Evolutionary conservation across 2,888 invertebrate genomes (phyloP), one percentile per base, ranked within the genome.

Genomic region (Luffia ferchaultella): DNA sequence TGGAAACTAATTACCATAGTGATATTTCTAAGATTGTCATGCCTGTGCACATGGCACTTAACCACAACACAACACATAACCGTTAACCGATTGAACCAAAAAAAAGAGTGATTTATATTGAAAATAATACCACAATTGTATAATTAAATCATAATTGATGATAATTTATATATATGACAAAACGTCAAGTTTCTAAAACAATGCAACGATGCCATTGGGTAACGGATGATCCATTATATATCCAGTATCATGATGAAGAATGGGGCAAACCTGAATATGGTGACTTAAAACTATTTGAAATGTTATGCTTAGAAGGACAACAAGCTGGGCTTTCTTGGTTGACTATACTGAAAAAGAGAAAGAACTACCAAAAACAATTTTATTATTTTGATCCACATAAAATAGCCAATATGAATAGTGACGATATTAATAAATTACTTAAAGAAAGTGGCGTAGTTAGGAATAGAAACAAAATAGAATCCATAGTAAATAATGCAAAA

Each of bases 281-380:
- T 44, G 67, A 60, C 45, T 51, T 60, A 50, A 58, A 59, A 45
- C 64, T 82, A 47, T 82, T 80, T 64, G 78, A 80, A 62, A 75
- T 79, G 71, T 52, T 82, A 43, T 79, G 80, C 51, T 64, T 82
- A 54, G 80, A 80, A 69, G 79, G 80, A 1, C 80, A 80, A 61
- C 80, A 82, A 64, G 79, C 80, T 20, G 80, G 80, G 1, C 59
- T 82, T 5, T 76, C 80, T 5, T 82, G 80, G 80, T 55, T 77
- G 52, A 79, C 77, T 49, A 67, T 82, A 52, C 57, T 80, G 40
- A 79, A 76, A 55, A 82, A 78, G 62, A 68, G 80, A 58, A 62
- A 72, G 2, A 62, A 63, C 48, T 82, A 80, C 50, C 62, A 66
- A 46, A 61, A 62, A 52, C 42, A 58, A 17, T 82, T 79, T 55